These are phyloP conservation scores for Oxyruncus cristatus DNA, from an alignment of 2,113 vertebrate species.

Conservation along the genomic window DNA sequence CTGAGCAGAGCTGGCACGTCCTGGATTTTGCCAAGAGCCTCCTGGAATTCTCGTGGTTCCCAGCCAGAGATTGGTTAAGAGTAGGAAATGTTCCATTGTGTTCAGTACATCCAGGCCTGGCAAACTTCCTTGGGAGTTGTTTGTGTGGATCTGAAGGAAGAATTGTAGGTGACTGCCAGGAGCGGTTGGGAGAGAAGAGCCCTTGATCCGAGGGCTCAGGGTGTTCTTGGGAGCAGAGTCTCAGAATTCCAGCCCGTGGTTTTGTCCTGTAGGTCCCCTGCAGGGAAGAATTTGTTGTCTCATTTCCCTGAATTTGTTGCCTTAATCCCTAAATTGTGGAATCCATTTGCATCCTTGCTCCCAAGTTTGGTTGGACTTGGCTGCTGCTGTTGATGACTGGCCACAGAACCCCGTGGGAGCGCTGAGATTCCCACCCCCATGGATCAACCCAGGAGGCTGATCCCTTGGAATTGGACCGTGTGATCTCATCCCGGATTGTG, in stretches of 20 bases:
- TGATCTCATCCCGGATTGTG: neutral
- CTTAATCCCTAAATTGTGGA: neutral
- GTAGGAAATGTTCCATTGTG: neutral
- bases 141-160: slow-evolving; percentile 11
- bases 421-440: neutral
- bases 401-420: neutral
- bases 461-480: accelerated
- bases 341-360: neutral
- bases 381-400: slow-evolving; percentile 69
- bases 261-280: neutral
- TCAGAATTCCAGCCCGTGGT: neutral
- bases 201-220: neutral
- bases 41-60: neutral
- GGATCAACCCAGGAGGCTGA: neutral
- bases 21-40: neutral
- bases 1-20: neutral
- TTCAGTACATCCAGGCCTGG: neutral
- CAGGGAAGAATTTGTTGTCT: neutral
- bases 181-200: neutral
- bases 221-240: neutral
- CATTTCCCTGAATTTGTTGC: neutral
- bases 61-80: neutral
- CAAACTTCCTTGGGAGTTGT: neutral
- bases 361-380: slow-evolving; percentile 18
- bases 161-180: neutral